These are phyloP conservation scores for Netelia virgata DNA, from an alignment of 2,888 invertebrate species.

Conservation along the genomic window DNA sequence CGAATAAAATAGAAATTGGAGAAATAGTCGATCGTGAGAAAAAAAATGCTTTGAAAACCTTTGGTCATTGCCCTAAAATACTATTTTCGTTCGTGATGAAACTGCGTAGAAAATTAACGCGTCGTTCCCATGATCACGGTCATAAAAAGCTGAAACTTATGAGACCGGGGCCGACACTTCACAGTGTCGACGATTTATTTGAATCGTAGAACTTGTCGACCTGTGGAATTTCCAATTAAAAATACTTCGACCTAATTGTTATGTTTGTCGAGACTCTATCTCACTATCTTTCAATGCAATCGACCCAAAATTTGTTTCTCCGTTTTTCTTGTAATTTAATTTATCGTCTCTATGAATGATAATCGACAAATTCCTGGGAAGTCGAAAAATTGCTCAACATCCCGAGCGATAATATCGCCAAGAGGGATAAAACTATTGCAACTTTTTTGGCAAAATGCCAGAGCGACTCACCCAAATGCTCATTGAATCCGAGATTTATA, in stretches of 20 bases:
- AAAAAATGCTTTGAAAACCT: constrained; percentile 63
- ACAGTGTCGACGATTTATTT: neutral
- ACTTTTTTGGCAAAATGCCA: constrained; percentile 55
- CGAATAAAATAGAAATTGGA: neutral
- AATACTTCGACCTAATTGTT: constrained; percentile 53
- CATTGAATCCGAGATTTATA: constrained; percentile 69
- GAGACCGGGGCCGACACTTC: neutral
- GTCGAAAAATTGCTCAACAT: constrained; percentile 25
- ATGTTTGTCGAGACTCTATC: constrained; percentile 26
- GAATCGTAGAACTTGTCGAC: neutral
- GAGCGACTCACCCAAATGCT: constrained; percentile 34
- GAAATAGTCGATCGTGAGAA: constrained; percentile 39
- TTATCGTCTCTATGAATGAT: neutral
- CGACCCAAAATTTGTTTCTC: constrained; percentile 18
- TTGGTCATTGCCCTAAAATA: constrained; percentile 52
- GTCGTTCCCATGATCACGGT: neutral
- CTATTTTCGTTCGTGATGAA: constrained; percentile 60
- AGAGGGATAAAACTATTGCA: constrained; percentile 52
- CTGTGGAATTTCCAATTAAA: constrained; percentile 27
- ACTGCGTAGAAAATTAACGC: constrained; percentile 50
- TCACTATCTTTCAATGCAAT: neutral
- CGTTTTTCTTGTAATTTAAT: neutral
- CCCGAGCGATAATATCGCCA: constrained; percentile 4
- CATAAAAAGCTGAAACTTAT: neutral
- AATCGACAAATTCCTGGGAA: neutral